These are phyloP conservation scores for Gadopsis bispinosus DNA, from an alignment of 2,797 vertebrate genomes.

Conservation along the genomic window DNA sequence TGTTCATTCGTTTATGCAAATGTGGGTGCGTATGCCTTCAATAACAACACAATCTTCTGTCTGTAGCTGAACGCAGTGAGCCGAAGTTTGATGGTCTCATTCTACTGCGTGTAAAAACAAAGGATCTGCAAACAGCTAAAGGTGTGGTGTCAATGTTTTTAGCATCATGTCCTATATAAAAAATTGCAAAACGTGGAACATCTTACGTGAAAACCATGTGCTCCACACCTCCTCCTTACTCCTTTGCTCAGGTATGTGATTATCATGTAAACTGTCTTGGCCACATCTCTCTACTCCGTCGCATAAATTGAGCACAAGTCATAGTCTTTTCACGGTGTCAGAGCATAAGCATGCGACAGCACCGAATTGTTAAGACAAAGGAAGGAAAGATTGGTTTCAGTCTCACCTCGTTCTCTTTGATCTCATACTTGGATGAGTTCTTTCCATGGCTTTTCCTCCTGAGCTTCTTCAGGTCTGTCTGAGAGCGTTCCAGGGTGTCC, in stretches of 20 bases:
- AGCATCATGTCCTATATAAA: neutral
- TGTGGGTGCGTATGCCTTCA: slow-evolving; percentile 31
- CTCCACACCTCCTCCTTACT: neutral
- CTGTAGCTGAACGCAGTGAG: slow-evolving; percentile 7
- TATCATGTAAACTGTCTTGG: slow-evolving; percentile 11
- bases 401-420: slow-evolving; percentile 94
- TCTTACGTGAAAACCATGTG: neutral
- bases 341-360: slow-evolving; percentile 2
- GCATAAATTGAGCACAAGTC: slow-evolving; percentile 31
- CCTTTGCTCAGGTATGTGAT: neutral
- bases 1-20: slow-evolving; percentile 9
- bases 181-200: slow-evolving; percentile 16
- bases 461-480: slow-evolving; percentile 95
- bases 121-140: slow-evolving; percentile 7
- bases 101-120: slow-evolving; percentile 3
- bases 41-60: neutral
- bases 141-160: neutral
- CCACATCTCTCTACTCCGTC: slow-evolving; percentile 1
- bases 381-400: neutral
- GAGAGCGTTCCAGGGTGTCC: slow-evolving; percentile 94
- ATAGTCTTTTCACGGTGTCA: slow-evolving; percentile 9
- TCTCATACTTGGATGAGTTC: slow-evolving; percentile 90
- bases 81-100: neutral
- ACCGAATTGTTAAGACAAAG: neutral
- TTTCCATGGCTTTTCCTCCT: slow-evolving; percentile 95